Evolutionary conservation across 2,113 vertebrate species (phyloP).

Genomic region (Sorex araneus): DNA sequence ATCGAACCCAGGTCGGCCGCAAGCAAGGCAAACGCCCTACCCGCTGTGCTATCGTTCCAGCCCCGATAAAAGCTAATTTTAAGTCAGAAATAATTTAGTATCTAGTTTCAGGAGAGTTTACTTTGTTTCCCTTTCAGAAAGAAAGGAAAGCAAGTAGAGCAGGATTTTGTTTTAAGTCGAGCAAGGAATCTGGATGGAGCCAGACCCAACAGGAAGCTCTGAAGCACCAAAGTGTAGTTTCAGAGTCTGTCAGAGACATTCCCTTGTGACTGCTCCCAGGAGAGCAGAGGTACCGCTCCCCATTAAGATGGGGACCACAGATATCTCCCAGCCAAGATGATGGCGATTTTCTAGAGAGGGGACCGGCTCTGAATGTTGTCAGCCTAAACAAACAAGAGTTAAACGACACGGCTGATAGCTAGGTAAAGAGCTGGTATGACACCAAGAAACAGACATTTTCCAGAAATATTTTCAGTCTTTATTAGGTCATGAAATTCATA

Average conservation of each 20-base stretch:
- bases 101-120: neutral
- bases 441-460: slow-evolving; percentile 12
- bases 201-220: neutral
- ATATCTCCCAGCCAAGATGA: neutral
- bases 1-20: too few species aligned
- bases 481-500: slow-evolving; percentile 35
- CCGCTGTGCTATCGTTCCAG: too few species aligned
- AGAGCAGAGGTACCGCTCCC: neutral
- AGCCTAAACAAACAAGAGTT: neutral
- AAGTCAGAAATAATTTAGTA: slow-evolving; percentile 31
- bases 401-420: neutral
- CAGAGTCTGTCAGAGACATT: neutral
- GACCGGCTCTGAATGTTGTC: neutral
- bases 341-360: neutral
- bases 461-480: slow-evolving; percentile 53
- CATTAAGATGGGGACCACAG: neutral
- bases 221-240: neutral
- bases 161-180: neutral
- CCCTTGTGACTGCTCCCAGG: neutral
- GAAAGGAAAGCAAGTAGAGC: neutral
- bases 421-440: neutral
- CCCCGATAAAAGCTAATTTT: slow-evolving; percentile 39
- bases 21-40: too few species aligned
- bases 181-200: neutral
- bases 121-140: slow-evolving; percentile 13